Evolutionary conservation across 1,140 invertebrate genomes (phyloP).

Genomic region (Diorhabda carinulata): DNA sequence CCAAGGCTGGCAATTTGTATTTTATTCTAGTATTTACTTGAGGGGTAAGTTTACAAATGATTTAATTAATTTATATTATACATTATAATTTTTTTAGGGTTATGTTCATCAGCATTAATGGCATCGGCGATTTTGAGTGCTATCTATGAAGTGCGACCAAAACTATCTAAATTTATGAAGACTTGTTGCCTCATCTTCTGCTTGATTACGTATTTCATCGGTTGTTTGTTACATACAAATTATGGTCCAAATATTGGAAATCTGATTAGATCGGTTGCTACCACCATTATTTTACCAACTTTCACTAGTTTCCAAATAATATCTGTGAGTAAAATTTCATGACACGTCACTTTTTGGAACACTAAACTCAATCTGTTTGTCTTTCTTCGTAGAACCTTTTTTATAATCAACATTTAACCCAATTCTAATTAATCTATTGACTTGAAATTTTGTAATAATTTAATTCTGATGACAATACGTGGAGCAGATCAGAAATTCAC

Average conservation of each 20-base stretch:
- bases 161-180: background rate
- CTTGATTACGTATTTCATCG: background rate
- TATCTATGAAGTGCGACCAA: conserved; percentile 3
- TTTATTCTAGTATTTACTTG: conserved; percentile 4
- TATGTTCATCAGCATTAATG: conserved; percentile 7
- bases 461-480: too few species aligned
- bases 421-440: too few species aligned
- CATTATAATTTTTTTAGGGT: background rate
- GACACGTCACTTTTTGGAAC: too few species aligned
- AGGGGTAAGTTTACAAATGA: background rate
- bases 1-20: conserved; percentile 5
- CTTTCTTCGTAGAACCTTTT: too few species aligned
- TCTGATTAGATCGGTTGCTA: background rate
- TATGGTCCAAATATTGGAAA: background rate
- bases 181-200: conserved; percentile 2
- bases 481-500: too few species aligned
- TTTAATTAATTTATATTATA: background rate
- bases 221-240: conserved; percentile 9
- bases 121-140: background rate
- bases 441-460: too few species aligned
- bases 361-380: too few species aligned
- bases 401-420: too few species aligned
- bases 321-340: background rate
- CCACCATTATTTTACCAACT: conserved; percentile 1
- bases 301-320: conserved; percentile 1